These are phyloP conservation scores for Micronisus gabar DNA, from an alignment of 2,113 vertebrate genomes.

Conservation along the genomic window DNA sequence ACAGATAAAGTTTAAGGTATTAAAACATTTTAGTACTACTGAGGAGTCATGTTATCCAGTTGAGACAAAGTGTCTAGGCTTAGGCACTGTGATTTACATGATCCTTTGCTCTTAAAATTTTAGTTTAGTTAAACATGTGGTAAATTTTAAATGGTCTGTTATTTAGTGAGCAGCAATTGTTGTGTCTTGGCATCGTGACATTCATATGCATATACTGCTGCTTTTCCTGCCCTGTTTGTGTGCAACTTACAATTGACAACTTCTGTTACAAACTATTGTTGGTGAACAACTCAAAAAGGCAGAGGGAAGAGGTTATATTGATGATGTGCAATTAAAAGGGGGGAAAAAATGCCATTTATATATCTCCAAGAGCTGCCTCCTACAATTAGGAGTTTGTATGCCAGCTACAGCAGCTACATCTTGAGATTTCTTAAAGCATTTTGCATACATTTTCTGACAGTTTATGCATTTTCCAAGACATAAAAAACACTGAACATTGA, in stretches of 20 bases:
- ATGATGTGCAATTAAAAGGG: neutral
- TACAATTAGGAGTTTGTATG: neutral
- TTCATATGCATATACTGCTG: neutral
- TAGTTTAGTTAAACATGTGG: neutral
- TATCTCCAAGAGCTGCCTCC: neutral
- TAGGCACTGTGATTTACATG: neutral
- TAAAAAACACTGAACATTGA: constrained; percentile 12
- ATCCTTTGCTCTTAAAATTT: neutral
- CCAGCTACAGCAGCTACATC: neutral
- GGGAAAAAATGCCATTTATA: neutral
- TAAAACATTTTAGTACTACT: neutral
- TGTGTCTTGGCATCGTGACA: neutral
- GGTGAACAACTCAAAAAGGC: neutral
- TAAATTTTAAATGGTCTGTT: neutral
- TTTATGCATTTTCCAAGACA: constrained; percentile 21
- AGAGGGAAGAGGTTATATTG: neutral
- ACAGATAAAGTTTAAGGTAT: neutral
- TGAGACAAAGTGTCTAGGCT: neutral
- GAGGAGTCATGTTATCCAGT: too few relatives aligned
- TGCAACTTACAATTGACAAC: neutral
- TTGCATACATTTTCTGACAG: constrained; percentile 25
- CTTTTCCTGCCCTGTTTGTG: neutral
- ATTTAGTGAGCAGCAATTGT: neutral
- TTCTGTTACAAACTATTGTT: neutral
- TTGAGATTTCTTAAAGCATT: neutral